Percentiles rank a stretch among this genome's conserved stretches.
phyloP scores from a whole-genome alignment of 2,797 vertebrate genomes.

The Liparis tanakae region DNA sequence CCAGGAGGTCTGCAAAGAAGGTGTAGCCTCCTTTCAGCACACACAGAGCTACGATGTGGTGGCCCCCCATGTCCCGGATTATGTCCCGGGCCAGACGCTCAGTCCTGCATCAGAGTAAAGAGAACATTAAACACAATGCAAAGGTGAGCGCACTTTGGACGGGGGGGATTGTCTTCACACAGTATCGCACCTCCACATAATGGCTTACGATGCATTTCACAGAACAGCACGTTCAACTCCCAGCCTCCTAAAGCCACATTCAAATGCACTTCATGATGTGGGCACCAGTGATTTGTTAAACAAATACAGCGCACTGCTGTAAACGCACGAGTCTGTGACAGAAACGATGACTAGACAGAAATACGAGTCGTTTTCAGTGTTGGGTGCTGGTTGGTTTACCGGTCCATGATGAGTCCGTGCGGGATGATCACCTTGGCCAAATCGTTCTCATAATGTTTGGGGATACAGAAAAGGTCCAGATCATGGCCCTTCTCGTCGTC shows the following conservation, averaged over 20 bases:
- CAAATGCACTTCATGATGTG: conserved; percentile 33
- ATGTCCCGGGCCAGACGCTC: conserved; percentile 89
- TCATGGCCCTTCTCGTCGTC: conserved; percentile 83
- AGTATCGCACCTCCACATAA: conserved; percentile 27
- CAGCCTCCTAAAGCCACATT: conserved; percentile 23
- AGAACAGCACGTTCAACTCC: neutral
- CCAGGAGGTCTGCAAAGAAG: conserved; percentile 91
- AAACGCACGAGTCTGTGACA: neutral
- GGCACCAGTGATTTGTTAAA: conserved; percentile 38
- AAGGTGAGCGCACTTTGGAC: neutral
- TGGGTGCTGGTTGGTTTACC: conserved; percentile 66
- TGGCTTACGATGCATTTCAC: conserved; percentile 26
- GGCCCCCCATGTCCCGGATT: conserved; percentile 86
- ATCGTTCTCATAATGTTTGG: conserved; percentile 86
- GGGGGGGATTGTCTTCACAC: neutral
- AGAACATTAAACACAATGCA: neutral
- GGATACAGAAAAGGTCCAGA: conserved; percentile 86
- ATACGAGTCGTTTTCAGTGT: neutral
- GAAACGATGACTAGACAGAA: conserved; percentile 10
- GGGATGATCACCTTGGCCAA: conserved; percentile 88
- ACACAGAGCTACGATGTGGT: conserved; percentile 89
- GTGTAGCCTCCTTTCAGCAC: conserved; percentile 91
- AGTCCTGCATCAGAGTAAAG: conserved; percentile 76
- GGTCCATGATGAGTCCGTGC: conserved; percentile 88
- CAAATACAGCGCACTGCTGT: conserved; percentile 17